Percentiles rank a stretch among this genome's conserved stretches.
Evolutionary conservation across 2,888 invertebrate species (phyloP).

Genomic region (Zaprionus bogoriensis): DNA sequence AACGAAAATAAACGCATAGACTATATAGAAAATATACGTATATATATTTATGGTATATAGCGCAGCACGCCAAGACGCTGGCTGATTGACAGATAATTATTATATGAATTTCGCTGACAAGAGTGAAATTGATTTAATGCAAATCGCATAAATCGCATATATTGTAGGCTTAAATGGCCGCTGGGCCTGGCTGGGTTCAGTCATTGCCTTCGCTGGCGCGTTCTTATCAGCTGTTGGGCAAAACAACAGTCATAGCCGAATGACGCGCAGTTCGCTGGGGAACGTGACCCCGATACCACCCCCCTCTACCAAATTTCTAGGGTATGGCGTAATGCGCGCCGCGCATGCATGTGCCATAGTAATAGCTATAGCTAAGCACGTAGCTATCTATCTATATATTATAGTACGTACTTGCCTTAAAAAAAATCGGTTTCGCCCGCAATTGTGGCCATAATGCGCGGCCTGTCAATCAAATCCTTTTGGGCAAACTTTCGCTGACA

Average conservation of each 20-base stretch:
- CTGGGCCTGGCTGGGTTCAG: conserved; percentile 30
- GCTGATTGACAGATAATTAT: neutral
- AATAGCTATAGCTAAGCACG: neutral
- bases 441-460: conserved; percentile 18
- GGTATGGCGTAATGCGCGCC: conserved; percentile 32
- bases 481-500: conserved; percentile 66
- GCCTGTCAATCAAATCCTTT: conserved; percentile 52
- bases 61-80: neutral
- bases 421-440: too few relatives aligned
- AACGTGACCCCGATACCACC: too few relatives aligned
- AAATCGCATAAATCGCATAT: conserved; percentile 9
- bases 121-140: conserved; percentile 48
- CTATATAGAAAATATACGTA: neutral
- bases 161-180: conserved; percentile 1
- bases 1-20: conserved; percentile 44
- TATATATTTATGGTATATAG: neutral
- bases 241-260: conserved; percentile 45
- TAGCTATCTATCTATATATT: too few relatives aligned
- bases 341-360: conserved; percentile 7
- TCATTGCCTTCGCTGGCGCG: conserved; percentile 42
- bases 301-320: too few relatives aligned
- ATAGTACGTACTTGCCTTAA: too few relatives aligned
- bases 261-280: conserved; percentile 24
- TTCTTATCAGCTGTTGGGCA: conserved; percentile 52
- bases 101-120: conserved; percentile 34